These are phyloP conservation scores for Drosophila simulans DNA, from an alignment of 1,140 invertebrate species.

Conservation along the genomic window DNA sequence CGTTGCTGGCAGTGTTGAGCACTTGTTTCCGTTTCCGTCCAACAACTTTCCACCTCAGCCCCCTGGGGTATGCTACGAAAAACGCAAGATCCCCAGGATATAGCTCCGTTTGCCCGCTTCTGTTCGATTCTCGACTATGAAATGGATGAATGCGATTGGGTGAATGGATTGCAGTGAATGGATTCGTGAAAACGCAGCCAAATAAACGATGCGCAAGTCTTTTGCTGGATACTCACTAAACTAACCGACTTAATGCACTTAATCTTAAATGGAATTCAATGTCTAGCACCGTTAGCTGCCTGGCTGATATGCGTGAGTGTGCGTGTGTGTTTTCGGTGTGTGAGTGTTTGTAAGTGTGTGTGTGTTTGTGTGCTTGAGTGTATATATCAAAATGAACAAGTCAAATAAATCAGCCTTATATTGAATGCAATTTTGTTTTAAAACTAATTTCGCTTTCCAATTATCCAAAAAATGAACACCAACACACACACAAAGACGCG, in stretches of 20 bases:
- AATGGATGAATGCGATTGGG: conserved; percentile 25
- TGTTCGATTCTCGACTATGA: conserved; percentile 22
- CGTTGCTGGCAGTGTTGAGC: conserved; percentile 49
- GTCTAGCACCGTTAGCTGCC: conserved; percentile 32
- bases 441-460: conserved; percentile 73
- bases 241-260: conserved; percentile 52
- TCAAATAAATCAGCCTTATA: conserved; percentile 82
- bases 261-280: conserved; percentile 49
- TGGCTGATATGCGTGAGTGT: conserved; percentile 45
- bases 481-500: conserved; percentile 54
- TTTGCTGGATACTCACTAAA: conserved; percentile 63
- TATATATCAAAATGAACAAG: conserved; percentile 72
- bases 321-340: conserved; percentile 23
- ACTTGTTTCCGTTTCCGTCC: conserved; percentile 24
- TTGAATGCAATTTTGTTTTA: conserved; percentile 73
- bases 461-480: conserved; percentile 55
- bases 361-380: conserved; percentile 24
- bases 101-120: conserved; percentile 7
- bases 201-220: conserved; percentile 71
- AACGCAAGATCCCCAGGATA: not conserved
- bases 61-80: not conserved
- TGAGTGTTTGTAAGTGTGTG: conserved; percentile 24
- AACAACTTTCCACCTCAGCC: conserved; percentile 6
- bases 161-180: not conserved
- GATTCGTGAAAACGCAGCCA: conserved; percentile 52